Base-by-base conservation (phyloP, 1,140 invertebrate species). In the Sweltsa coloradensis region DNA sequence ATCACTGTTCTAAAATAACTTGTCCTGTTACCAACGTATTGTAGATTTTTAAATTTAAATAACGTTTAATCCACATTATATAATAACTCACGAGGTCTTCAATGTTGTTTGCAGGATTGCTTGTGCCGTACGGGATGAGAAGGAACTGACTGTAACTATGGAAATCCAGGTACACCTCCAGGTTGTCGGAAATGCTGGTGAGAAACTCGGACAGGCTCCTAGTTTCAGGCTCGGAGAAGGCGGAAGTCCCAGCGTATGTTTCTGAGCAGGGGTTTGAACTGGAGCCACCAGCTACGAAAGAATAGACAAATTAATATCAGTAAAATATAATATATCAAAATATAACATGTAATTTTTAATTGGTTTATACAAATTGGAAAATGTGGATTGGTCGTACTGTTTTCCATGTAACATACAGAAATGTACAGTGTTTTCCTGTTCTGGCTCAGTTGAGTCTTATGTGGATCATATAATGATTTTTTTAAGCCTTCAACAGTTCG, bases 201-300 rank as follows among this genome's bases (percentile, higher is more conserved):
- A 57, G 50, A 36, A 59, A 61, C n/a, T 59, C 19, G 29, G 51
- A 39, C 34, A 61, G 52, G 9, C 73, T 76, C 34, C 68, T 65
- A 1, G 85, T 87, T 66, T 94, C 90, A 0, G 82, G 81, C 60
- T 94, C 89, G 1, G 87, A 91, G 57, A 91, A 89, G 1, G 86
- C 73, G 16, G 71, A 66, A 0, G 77, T 69, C 0, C 90, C 90
- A 0, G 78, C 75, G 57, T 78, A 95, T 45, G 79, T 84, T 24
- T 92, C 84, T 21, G 76, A 74, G 55, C 90, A 94, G 0, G 80
- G 78, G 53, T 85, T 64, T 27, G 70, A 70, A 26, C 83, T 87
- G 1, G 84, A 79, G 9, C 88, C 88, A 48, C 73, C 50, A n/a
- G 64, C 70, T 71, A 13, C 14, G 22, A 44, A 41, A 41, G 11